Evolutionary conservation across 2,113 vertebrate genomes (phyloP).

Genomic region (Rhombomys opimus): DNA sequence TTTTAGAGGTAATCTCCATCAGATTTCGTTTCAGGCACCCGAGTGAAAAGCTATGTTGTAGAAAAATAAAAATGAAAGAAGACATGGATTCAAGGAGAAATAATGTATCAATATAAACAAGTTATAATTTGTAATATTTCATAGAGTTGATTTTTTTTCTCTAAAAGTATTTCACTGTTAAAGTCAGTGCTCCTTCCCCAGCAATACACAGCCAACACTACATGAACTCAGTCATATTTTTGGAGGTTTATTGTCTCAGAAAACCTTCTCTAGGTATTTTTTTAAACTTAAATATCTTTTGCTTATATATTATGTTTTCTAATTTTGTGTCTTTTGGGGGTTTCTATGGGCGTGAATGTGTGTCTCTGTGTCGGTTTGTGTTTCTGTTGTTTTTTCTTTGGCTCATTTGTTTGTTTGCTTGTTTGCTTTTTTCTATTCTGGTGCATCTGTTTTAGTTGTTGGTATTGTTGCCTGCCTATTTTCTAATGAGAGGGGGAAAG

Average conservation of each 20-base stretch:
- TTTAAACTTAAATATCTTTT: neutral
- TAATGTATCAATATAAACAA: neutral
- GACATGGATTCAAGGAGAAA: neutral
- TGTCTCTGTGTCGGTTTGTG: neutral
- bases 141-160: neutral
- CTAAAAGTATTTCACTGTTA: neutral
- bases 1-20: neutral
- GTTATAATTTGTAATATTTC: neutral
- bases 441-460: neutral
- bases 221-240: neutral
- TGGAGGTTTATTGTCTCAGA: neutral
- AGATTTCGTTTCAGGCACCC: accelerated
- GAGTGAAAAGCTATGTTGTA: neutral
- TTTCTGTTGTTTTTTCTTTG: neutral
- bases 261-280: neutral
- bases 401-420: neutral
- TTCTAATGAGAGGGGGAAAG: neutral
- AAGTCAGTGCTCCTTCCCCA: neutral
- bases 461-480: neutral
- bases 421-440: neutral
- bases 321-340: neutral
- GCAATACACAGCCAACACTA: neutral
- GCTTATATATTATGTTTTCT: neutral
- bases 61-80: accelerated
- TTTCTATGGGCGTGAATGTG: neutral